Percentiles rank a stretch among this genome's conserved stretches.
These are phyloP conservation scores for Cochlearius cochlearius DNA, from an alignment of 2,113 vertebrate species.

Conservation along the genomic window DNA sequence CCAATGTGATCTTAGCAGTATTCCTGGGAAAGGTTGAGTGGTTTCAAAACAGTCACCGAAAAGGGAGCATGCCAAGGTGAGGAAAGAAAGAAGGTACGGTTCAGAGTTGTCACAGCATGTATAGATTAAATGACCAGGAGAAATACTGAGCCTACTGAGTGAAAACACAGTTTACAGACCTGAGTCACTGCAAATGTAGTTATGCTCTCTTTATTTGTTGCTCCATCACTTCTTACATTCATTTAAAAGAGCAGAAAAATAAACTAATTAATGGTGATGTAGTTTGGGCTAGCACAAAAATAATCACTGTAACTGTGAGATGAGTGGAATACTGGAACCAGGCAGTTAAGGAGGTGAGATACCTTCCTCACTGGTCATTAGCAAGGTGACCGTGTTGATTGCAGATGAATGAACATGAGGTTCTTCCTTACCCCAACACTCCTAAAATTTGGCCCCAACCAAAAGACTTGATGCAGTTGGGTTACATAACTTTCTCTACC, in stretches of 20 bases:
- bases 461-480: accelerated
- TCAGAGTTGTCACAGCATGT: not conserved
- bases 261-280: not conserved
- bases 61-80: not conserved
- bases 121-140: not conserved
- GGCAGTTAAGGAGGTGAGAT: not conserved
- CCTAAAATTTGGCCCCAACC: not conserved
- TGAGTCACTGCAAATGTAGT: not conserved
- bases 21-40: not conserved
- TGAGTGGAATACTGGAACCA: not conserved
- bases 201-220: not conserved
- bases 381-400: not conserved
- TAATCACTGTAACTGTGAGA: not conserved
- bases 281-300: not conserved
- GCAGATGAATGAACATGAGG: not conserved
- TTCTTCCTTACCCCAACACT: not conserved
- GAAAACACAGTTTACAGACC: not conserved
- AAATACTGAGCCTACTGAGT: not conserved
- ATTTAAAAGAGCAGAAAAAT: not conserved
- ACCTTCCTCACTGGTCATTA: not conserved
- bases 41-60: not conserved
- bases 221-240: not conserved
- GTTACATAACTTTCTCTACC: not conserved
- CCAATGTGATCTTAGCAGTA: not conserved
- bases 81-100: not conserved